Conservation (phyloP, 1,140 invertebrate species). For the Drosophila seguyi region DNA sequence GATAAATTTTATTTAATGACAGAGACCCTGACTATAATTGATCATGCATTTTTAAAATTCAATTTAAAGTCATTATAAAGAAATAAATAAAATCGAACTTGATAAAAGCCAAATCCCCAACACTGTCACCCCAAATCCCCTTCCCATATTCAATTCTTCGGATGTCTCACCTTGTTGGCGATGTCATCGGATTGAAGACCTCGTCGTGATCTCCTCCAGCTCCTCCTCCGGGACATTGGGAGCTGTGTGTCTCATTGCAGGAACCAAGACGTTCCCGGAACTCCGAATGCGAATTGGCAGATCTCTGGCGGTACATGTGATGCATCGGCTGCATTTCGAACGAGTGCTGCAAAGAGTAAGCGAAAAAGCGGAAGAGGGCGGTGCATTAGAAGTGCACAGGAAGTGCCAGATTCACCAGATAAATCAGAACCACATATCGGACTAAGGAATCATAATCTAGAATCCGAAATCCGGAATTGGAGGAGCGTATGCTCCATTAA, state of each 20-base stretch:
- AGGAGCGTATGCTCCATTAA: constrained; percentile 13
- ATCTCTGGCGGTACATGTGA: constrained; percentile 71
- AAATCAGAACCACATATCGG: constrained; percentile 36
- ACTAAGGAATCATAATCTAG: constrained; percentile 23
- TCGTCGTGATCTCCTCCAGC: constrained; percentile 65
- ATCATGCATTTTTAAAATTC: neutral
- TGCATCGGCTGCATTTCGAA: constrained; percentile 82
- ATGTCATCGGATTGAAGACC: constrained; percentile 70
- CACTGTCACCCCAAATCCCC: neutral
- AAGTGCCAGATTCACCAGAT: constrained; percentile 61
- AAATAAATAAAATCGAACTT: neutral
- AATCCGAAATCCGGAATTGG: constrained; percentile 8
- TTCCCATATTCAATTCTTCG: constrained; percentile 15
- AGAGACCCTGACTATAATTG: neutral
- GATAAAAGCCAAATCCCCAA: neutral
- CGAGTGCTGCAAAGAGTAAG: constrained; percentile 61
- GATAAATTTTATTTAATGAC: too few relatives aligned
- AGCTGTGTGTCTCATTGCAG: constrained; percentile 79
- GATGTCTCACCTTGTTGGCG: constrained; percentile 74
- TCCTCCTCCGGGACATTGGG: constrained; percentile 63
- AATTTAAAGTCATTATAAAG: neutral
- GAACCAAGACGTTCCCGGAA: constrained; percentile 81
- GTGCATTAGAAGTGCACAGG: constrained; percentile 59
- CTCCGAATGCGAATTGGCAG: constrained; percentile 80
- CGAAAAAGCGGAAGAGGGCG: constrained; percentile 41